Conservation (phyloP, 2,888 invertebrate genomes). For the Dioctria rufipes region DNA sequence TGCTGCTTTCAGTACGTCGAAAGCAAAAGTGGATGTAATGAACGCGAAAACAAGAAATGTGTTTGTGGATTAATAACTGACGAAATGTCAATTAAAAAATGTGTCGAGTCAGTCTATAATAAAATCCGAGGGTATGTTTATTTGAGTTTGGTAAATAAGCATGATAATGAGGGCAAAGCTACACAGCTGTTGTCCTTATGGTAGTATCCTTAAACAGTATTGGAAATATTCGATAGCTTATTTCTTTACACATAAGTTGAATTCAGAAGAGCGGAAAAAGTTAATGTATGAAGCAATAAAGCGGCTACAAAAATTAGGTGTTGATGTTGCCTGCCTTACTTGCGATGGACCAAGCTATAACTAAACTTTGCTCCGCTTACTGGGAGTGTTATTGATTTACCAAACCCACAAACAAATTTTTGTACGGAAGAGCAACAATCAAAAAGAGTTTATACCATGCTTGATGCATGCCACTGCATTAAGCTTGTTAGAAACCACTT, state of each 20-base stretch:
- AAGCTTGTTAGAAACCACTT: not conserved
- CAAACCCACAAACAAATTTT: not conserved
- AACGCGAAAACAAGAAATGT: not conserved
- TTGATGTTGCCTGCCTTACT: not conserved
- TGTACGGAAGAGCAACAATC: not conserved
- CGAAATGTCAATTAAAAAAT: not conserved
- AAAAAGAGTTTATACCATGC: not conserved
- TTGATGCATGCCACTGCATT: not conserved
- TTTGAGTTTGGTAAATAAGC: no score
- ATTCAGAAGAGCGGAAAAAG: not conserved
- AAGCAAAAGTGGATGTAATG: not conserved
- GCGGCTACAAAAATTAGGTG: not conserved
- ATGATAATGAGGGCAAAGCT: no score
- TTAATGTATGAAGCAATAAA: not conserved
- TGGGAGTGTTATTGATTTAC: not conserved
- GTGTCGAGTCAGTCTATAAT: not conserved
- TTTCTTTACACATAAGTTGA: not conserved
- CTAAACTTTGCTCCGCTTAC: not conserved
- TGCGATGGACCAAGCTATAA: conserved; percentile 2
- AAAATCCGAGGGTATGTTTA: not conserved
- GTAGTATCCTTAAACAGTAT: not conserved
- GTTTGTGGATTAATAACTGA: not conserved
- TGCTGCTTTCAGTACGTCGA: not conserved
- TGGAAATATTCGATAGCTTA: not conserved
- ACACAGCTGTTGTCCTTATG: no score